Base-by-base conservation (phyloP, 2,113 vertebrate species). In the Oryzias woworae region DNA sequence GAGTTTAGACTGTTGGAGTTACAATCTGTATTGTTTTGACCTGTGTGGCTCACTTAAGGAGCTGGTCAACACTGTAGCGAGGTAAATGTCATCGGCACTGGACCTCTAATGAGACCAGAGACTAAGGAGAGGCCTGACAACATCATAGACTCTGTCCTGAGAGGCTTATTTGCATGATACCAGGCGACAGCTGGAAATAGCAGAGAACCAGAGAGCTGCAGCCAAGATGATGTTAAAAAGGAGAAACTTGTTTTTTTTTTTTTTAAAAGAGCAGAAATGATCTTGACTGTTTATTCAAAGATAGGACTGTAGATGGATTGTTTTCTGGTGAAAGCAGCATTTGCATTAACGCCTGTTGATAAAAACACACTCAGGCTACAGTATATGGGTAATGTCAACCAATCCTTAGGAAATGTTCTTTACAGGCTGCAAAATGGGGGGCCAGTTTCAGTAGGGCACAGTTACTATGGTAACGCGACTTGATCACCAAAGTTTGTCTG, bases 151-250 rank as follows among this genome's bases (percentile, higher is more conserved):
- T 75, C 69, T 16, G 68, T 48, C 64, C 72, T 69, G 75, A 76
- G 78, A 76, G 58, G 52, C 75, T 89, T 82, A 86, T 89, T 88
- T 88, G 81, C 84, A 88, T 85, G 79, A 83, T 69, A 73, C 62
- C 70, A 75, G 78, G 73, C 66, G 75, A 82, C 83, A 85, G 85
- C 75, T 79, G 66, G 73, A 83, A 75, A 77, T 68, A 71, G 45
- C 26, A 53, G 31, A 51, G 67, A 14, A 56, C 3, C 26, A 26
- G 70, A 18, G 62, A 23, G 62, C 26, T 4, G 26, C 26, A 36
- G 8, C 7, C 31, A 36, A 61, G 17, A 42, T 0, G 47, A 63
- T 17, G 44, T 24, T 42, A 41, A 8, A 42, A 18, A n/a, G 26
- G 55, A 22, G 43, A 41, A 47, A 65, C 62, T 22, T 22, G 41